A percentile compares a stretch with the other conserved stretches of the same genome.
Evolutionary conservation across 2,888 invertebrate genomes (phyloP).

Genomic region (Anodontia alba): DNA sequence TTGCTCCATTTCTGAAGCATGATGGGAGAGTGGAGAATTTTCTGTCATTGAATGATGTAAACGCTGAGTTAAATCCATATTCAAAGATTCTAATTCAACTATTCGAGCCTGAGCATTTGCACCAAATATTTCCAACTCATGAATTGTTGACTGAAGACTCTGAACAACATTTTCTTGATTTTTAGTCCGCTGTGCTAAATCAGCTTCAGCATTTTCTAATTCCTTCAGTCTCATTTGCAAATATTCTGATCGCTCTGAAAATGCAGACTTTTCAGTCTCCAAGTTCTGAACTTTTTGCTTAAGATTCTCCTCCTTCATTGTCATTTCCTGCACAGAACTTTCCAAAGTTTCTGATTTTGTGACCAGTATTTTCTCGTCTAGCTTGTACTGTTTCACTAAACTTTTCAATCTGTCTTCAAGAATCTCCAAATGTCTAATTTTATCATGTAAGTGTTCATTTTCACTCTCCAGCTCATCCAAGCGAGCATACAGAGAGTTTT

Average conservation of each 20-base stretch:
- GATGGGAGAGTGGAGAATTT: constrained; percentile 73
- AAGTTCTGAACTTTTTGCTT: constrained; percentile 75
- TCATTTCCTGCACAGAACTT: constrained; percentile 77
- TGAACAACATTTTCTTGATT: constrained; percentile 74
- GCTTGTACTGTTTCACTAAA: constrained; percentile 74
- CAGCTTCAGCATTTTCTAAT: constrained; percentile 73
- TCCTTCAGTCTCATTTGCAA: constrained; percentile 73
- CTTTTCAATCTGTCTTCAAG: constrained; percentile 74
- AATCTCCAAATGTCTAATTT: constrained; percentile 73
- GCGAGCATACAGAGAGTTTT: constrained; percentile 71
- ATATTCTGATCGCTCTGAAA: constrained; percentile 75
- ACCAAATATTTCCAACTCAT: constrained; percentile 75
- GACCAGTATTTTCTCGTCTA: constrained; percentile 75
- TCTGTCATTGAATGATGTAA: constrained; percentile 75
- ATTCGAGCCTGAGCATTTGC: constrained; percentile 74
- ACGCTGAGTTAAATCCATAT: constrained; percentile 72
- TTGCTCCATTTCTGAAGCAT: constrained; percentile 67
- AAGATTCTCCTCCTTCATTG: constrained; percentile 75
- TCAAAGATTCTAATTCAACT: constrained; percentile 74
- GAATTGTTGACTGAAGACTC: constrained; percentile 67
- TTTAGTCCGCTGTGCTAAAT: constrained; percentile 70
- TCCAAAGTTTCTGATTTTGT: constrained; percentile 76
- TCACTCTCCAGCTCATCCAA: constrained; percentile 75
- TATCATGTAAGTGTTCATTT: constrained; percentile 70
- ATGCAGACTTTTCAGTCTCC: constrained; percentile 76